phyloP scores from a whole-genome alignment of 2,113 vertebrate species.

The Synchiropus splendidus region DNA sequence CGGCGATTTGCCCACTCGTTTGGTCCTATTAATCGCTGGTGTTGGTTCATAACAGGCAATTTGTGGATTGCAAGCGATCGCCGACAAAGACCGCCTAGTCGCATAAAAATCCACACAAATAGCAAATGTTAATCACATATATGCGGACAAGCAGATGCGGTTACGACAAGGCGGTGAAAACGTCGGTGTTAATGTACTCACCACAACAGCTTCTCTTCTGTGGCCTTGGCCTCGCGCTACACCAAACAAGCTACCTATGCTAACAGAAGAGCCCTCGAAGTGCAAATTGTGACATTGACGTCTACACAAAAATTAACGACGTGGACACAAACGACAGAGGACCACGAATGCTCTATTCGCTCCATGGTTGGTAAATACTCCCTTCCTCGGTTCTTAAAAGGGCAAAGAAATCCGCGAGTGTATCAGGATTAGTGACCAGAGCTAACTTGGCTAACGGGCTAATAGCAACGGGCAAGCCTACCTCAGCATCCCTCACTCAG shows the following conservation, averaged over 20 bases:
- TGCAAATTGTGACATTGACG: slow-evolving; percentile 44
- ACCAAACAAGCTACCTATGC: slow-evolving; percentile 37
- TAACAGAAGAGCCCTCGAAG: slow-evolving; percentile 36
- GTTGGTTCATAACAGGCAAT: too few relatives aligned
- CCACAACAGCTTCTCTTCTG: slow-evolving; percentile 42
- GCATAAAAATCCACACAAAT: too few relatives aligned
- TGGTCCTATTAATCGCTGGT: too few relatives aligned
- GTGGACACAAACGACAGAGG: slow-evolving; percentile 3
- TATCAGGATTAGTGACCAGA: slow-evolving; percentile 22
- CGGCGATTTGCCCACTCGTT: too few relatives aligned
- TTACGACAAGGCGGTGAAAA: too few relatives aligned
- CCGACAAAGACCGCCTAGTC: too few relatives aligned
- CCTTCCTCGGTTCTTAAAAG: slow-evolving; percentile 1
- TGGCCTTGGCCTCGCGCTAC: slow-evolving; percentile 27
- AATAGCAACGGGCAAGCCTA: slow-evolving; percentile 36
- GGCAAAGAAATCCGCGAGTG: neutral
- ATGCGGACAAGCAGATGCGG: neutral
- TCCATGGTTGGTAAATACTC: slow-evolving; percentile 23
- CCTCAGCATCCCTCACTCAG: slow-evolving; percentile 52
- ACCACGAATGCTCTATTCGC: slow-evolving; percentile 11
- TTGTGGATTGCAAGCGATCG: too few relatives aligned
- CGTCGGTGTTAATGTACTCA: slow-evolving; percentile 34
- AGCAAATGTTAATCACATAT: too few relatives aligned
- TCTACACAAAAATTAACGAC: slow-evolving; percentile 18
- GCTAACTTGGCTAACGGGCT: slow-evolving; percentile 49